Percentiles rank a stretch among this genome's conserved stretches.
These are phyloP conservation scores for Cirrhinus molitorella DNA, from an alignment of 2,797 vertebrate genomes.

Conservation along the genomic window DNA sequence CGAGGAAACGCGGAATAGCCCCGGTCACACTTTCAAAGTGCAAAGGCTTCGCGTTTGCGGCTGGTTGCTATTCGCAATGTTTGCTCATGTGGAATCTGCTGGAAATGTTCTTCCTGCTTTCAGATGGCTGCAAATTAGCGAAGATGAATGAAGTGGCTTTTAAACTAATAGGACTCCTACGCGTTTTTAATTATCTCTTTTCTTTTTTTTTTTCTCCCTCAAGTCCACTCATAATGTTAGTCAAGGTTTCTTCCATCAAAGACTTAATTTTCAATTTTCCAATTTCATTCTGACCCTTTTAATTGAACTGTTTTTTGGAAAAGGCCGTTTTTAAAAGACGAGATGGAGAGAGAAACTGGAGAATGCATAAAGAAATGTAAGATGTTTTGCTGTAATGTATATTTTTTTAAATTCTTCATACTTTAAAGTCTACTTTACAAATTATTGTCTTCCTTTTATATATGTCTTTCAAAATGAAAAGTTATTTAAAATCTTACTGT, in stretches of 20 bases:
- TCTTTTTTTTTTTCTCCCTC: not conserved
- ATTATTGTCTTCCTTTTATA: not conserved
- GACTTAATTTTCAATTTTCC: not conserved
- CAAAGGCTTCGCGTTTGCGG: slow-evolving; percentile 17
- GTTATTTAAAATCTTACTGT: no score
- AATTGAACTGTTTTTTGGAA: not conserved
- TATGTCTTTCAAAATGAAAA: no score
- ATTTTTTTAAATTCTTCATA: not conserved
- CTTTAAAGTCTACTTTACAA: not conserved
- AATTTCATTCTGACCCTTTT: not conserved
- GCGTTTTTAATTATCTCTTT: not conserved
- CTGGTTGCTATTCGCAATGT: not conserved
- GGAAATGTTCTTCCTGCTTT: slow-evolving; percentile 1
- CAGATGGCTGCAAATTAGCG: not conserved
- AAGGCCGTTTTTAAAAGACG: not conserved
- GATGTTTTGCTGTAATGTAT: not conserved
- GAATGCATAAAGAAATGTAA: not conserved
- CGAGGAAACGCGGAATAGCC: slow-evolving; percentile 25
- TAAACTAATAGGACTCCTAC: slow-evolving; percentile 6
- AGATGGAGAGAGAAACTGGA: not conserved
- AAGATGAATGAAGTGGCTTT: slow-evolving; percentile 2
- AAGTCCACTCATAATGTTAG: not conserved
- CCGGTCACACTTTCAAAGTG: slow-evolving; percentile 42
- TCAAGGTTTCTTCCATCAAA: not conserved
- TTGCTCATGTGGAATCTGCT: slow-evolving; percentile 21